A percentile compares a stretch with the other conserved stretches of the same genome.
Conservation (phyloP, 1,140 invertebrate species). For the Listronotus bonariensis region DNA sequence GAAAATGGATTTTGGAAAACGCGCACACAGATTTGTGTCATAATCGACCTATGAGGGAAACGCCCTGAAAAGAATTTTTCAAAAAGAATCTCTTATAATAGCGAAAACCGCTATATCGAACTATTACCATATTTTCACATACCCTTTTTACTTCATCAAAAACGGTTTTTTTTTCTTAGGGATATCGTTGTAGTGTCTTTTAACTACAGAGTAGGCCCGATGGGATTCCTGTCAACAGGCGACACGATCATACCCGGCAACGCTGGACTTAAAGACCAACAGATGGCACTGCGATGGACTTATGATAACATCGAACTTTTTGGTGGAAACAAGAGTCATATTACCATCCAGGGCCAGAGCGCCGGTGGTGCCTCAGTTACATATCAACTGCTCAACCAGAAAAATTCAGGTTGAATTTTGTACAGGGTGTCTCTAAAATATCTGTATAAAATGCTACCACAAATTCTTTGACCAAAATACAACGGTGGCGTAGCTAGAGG, state of each 20-base stretch:
- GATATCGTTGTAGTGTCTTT: conserved; percentile 59
- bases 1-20: no score
- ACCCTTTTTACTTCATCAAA: no score
- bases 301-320: conserved; percentile 32
- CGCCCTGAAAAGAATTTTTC: no score
- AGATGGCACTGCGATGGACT: conserved; percentile 30
- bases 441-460: no score
- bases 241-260: conserved; percentile 34
- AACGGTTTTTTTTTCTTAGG: background rate
- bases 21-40: no score
- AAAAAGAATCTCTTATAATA: no score
- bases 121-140: no score
- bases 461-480: no score
- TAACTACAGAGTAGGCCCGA: conserved; percentile 34
- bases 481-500: no score
- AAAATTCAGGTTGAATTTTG: conserved; percentile 11
- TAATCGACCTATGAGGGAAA: no score
- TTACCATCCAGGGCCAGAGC: conserved; percentile 33
- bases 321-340: conserved; percentile 28
- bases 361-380: conserved; percentile 37
- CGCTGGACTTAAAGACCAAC: conserved; percentile 37
- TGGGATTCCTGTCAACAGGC: conserved; percentile 35
- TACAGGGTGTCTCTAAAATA: no score
- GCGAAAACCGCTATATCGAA: no score
- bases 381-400: conserved; percentile 27